Evolutionary conservation across 2,888 invertebrate species (phyloP).

Genomic region (Trisateles emortualis): DNA sequence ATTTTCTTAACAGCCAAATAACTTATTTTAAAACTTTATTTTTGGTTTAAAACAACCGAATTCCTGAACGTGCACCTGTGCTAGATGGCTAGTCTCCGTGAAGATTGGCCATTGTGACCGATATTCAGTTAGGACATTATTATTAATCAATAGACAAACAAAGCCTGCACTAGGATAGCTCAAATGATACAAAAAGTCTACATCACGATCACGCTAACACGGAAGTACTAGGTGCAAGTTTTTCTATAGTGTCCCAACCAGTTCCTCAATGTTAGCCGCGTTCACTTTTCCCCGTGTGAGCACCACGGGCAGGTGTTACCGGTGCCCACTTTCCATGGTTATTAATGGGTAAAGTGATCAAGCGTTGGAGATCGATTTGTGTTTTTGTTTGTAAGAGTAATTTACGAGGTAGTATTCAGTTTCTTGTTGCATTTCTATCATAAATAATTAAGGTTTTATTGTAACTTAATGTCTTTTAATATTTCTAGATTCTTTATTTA

Average conservation of each 20-base stretch:
- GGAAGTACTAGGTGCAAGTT: constrained; percentile 34
- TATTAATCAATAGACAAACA: no score
- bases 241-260: constrained; percentile 35
- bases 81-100: no score
- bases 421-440: background rate
- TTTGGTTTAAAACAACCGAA: no score
- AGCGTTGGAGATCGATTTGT: background rate
- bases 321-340: constrained; percentile 38
- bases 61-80: no score
- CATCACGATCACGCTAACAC: constrained; percentile 4
- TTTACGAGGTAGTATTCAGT: background rate
- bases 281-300: constrained; percentile 39
- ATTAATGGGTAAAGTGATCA: constrained; percentile 24
- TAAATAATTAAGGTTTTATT: no score
- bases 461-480: no score
- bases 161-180: no score
- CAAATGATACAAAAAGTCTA: background rate
- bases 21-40: no score
- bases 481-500: no score
- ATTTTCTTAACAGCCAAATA: no score
- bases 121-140: no score
- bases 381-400: background rate
- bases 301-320: constrained; percentile 1
- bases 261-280: constrained; percentile 40
- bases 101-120: no score